A percentile compares a stretch with the other conserved stretches of the same genome.
Conservation (phyloP, 1,140 invertebrate species). For the Rhyzopertha dominica region DNA sequence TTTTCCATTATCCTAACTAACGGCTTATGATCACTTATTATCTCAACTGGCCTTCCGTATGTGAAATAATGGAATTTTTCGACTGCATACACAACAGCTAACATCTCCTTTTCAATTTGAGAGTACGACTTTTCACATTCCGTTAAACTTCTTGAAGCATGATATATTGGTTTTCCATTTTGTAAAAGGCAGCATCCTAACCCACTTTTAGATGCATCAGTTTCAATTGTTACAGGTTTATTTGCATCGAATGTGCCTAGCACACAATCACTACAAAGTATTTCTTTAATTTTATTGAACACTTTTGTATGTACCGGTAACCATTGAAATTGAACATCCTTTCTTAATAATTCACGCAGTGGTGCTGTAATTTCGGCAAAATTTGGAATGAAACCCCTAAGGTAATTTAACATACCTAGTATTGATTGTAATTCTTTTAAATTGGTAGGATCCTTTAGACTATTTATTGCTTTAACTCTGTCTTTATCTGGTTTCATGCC, state of each 20-base stretch:
- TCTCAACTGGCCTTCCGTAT: slow-evolving; percentile 20
- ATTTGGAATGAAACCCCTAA: slow-evolving; percentile 29
- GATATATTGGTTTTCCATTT: slow-evolving; percentile 39
- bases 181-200: slow-evolving; percentile 27
- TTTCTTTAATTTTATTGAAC: slow-evolving; percentile 25
- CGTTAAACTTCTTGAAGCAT: slow-evolving; percentile 31
- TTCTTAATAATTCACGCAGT: slow-evolving; percentile 26
- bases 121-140: slow-evolving; percentile 29
- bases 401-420: slow-evolving; percentile 34
- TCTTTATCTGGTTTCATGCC: slow-evolving; percentile 21
- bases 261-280: slow-evolving; percentile 19
- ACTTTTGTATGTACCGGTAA: slow-evolving; percentile 13
- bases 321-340: slow-evolving; percentile 39
- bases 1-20: slow-evolving; percentile 41
- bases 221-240: slow-evolving; percentile 27
- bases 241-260: slow-evolving; percentile 30
- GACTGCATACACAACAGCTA: slow-evolving; percentile 26
- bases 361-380: too few relatives aligned
- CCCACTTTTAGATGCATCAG: slow-evolving; percentile 36
- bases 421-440: slow-evolving; percentile 38
- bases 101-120: slow-evolving; percentile 25
- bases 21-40: slow-evolving; percentile 29
- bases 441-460: slow-evolving; percentile 31
- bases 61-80: slow-evolving; percentile 26
- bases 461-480: slow-evolving; percentile 23